A percentile compares a stretch with the other conserved stretches of the same genome.
phyloP scores from a whole-genome alignment of 2,888 invertebrate species.

The Eupithecia dodoneata region DNA sequence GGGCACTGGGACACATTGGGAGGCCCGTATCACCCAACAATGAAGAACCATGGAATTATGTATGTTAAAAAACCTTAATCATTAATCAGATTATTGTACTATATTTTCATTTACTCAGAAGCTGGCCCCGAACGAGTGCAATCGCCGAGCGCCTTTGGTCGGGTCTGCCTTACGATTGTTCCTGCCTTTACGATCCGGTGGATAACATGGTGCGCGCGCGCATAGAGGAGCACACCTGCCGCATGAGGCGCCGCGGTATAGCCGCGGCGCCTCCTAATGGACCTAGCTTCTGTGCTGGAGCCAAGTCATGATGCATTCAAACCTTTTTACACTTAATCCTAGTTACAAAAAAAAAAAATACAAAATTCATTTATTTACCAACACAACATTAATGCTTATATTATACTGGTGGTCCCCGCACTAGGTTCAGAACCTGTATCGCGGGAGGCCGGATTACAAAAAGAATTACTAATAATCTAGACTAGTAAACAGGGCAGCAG shows the following conservation, averaged over 20 bases:
- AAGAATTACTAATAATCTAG: too few species aligned
- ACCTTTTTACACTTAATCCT: neutral
- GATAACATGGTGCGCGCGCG: conserved; percentile 1
- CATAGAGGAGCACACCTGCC: conserved; percentile 15
- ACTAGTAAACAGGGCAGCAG: too few species aligned
- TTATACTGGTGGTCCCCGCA: too few species aligned
- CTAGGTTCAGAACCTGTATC: too few species aligned
- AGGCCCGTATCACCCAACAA: too few species aligned
- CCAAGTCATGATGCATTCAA: neutral
- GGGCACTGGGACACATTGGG: too few species aligned
- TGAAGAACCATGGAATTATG: too few species aligned
- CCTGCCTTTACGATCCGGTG: neutral
- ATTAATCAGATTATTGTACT: neutral
- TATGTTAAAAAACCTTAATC: neutral
- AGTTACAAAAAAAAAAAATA: too few species aligned
- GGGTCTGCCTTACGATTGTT: neutral
- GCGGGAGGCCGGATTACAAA: too few species aligned
- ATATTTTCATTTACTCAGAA: neutral
- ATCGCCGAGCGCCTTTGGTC: conserved; percentile 7
- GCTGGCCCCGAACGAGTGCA: conserved; percentile 6
- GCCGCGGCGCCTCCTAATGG: neutral
- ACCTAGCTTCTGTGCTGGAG: conserved; percentile 2
- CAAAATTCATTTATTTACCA: too few species aligned
- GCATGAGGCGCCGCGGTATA: neutral
- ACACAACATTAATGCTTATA: too few species aligned